phyloP scores from a whole-genome alignment of 2,888 invertebrate species.

The Cyclophora albipunctata region DNA sequence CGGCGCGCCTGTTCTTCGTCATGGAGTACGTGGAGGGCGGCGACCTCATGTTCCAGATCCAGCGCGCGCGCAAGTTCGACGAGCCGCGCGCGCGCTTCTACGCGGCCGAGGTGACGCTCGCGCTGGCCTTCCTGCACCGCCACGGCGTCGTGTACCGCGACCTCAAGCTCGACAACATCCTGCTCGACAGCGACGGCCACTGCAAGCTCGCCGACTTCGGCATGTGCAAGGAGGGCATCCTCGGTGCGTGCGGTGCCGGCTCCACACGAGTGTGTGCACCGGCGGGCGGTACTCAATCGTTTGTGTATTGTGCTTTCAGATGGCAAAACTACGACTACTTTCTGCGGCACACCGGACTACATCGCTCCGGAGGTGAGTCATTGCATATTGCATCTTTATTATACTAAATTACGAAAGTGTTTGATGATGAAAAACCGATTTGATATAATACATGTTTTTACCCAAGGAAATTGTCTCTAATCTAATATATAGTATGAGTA shows the following conservation, averaged over 20 bases:
- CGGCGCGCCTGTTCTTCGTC: conserved; percentile 97
- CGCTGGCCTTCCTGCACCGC: conserved; percentile 96
- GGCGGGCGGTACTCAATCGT: too few relatives aligned
- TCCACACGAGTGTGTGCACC: too few relatives aligned
- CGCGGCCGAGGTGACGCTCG: conserved; percentile 98
- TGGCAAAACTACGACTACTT: conserved; percentile 93
- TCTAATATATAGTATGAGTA: too few relatives aligned
- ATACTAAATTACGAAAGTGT: too few relatives aligned
- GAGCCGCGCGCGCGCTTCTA: conserved; percentile 96
- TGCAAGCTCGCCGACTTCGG: conserved; percentile 97
- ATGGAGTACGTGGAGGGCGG: conserved; percentile 99
- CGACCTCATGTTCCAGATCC: conserved; percentile 99
- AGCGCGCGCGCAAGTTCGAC: conserved; percentile 97
- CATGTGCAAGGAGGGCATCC: conserved; percentile 98
- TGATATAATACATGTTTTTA: too few relatives aligned
- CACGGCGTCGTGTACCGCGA: conserved; percentile 99
- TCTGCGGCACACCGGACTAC: conserved; percentile 99
- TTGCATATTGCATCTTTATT: background rate
- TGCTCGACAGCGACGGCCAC: conserved; percentile 96
- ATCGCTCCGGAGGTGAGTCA: conserved; percentile 92
- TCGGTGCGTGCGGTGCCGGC: conserved; percentile 37
- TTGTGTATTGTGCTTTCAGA: conserved; percentile 59
- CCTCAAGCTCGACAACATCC: conserved; percentile 98
- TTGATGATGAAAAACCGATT: too few relatives aligned
- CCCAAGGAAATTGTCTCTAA: too few relatives aligned